Conservation (phyloP, 2,888 invertebrate species). For the Cacoxenus indagator region DNA sequence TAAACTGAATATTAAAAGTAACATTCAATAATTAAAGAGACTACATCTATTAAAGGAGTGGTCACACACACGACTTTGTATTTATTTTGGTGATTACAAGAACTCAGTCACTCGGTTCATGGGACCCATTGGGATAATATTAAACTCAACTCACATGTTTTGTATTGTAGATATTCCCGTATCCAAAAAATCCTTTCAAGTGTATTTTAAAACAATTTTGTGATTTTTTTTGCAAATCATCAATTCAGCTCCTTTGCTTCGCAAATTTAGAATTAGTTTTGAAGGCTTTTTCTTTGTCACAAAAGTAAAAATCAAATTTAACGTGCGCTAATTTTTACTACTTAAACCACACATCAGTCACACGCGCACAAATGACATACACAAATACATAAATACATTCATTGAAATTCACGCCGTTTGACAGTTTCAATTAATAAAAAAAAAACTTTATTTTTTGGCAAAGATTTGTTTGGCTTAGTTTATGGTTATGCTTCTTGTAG, state of each 20-base stretch:
- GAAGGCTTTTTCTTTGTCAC: background rate
- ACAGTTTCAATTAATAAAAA: conserved; percentile 18
- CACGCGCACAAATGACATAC: conserved; percentile 16
- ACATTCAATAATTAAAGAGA: too few species aligned
- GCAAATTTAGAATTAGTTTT: too few species aligned
- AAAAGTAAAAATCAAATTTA: background rate
- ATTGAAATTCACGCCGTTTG: conserved; percentile 11
- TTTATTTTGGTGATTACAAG: background rate
- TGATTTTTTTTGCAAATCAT: background rate
- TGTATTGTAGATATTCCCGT: conserved; percentile 18
- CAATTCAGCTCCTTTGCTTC: background rate
- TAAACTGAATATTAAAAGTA: too few species aligned
- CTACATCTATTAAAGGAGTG: too few species aligned
- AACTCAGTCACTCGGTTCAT: background rate
- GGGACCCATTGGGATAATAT: background rate
- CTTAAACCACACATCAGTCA: background rate
- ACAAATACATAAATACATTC: conserved; percentile 26
- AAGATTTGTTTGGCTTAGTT: conserved; percentile 27
- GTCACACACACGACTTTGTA: background rate
- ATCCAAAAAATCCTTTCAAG: conserved; percentile 35
- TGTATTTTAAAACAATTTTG: background rate
- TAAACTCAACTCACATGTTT: conserved; percentile 36
- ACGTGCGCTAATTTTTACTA: background rate
- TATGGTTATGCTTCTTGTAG: conserved; percentile 15
- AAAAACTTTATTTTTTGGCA: conserved; percentile 34